Evolutionary conservation across 1,140 invertebrate species (phyloP).

Genomic region (Cydia strobilella): DNA sequence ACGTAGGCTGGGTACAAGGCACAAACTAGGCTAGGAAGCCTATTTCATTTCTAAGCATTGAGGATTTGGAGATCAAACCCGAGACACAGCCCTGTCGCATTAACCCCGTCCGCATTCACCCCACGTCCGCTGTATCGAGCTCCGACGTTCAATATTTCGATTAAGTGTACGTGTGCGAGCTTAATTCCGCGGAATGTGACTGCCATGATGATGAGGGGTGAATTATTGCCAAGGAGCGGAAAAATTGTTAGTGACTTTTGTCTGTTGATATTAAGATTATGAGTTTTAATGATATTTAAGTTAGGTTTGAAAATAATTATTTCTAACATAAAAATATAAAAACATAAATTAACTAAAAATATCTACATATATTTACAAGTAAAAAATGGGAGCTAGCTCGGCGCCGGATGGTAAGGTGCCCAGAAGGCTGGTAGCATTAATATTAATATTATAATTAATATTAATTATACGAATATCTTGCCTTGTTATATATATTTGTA

Average conservation of each 20-base stretch:
- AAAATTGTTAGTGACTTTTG: neutral
- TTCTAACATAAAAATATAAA: too few species aligned
- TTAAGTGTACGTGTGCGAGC: constrained; percentile 28
- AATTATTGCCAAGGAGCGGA: neutral
- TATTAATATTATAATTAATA: too few species aligned
- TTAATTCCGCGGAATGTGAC: constrained; percentile 16
- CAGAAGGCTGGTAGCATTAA: too few species aligned
- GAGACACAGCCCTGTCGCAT: neutral
- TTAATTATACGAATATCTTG: too few species aligned
- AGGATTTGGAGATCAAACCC: neutral
- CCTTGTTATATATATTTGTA: too few species aligned
- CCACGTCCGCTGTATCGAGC: constrained; percentile 19
- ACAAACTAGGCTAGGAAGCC: neutral
- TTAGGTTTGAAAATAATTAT: too few species aligned
- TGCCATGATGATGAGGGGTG: constrained; percentile 9
- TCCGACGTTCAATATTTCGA: constrained; percentile 29
- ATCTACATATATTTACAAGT: too few species aligned
- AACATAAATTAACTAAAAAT: too few species aligned
- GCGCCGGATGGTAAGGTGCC: too few species aligned
- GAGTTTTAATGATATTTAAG: neutral
- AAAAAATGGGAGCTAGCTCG: too few species aligned
- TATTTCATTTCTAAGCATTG: neutral
- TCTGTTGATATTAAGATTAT: neutral
- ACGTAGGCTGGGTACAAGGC: too few species aligned
- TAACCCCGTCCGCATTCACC: constrained; percentile 1